Conservation (phyloP, 2,113 vertebrate genomes). For the Psettodes erumei region DNA sequence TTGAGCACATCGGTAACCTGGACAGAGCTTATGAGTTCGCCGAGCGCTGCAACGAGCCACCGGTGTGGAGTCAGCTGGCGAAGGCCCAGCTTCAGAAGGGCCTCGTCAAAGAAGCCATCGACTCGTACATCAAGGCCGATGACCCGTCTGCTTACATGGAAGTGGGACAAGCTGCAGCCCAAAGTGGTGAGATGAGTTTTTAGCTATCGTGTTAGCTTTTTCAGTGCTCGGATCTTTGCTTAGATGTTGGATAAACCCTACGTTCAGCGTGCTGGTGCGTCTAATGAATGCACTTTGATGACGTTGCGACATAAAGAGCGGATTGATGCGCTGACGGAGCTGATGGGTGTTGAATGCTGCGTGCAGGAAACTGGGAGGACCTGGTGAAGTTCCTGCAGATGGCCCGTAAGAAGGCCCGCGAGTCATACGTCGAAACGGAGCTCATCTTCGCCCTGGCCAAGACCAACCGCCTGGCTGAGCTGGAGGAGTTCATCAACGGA, state of each 20-base stretch:
- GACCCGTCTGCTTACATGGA: slow-evolving; percentile 99
- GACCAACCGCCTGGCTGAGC: slow-evolving; percentile 96
- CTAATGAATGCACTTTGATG: not conserved
- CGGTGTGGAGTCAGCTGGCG: slow-evolving; percentile 98
- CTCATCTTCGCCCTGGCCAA: slow-evolving; percentile 98
- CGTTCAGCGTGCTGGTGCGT: not conserved
- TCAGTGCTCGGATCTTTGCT: not conserved
- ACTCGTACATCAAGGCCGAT: slow-evolving; percentile 99
- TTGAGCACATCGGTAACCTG: slow-evolving; percentile 98
- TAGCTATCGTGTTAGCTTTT: not conserved
- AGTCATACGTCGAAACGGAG: slow-evolving; percentile 97
- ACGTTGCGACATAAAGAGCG: not conserved
- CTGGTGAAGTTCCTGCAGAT: slow-evolving; percentile 98
- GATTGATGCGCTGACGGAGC: not conserved
- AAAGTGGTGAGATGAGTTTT: slow-evolving; percentile 87
- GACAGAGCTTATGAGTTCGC: slow-evolving; percentile 98
- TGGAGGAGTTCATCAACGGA: slow-evolving; percentile 98
- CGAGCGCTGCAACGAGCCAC: slow-evolving; percentile 98
- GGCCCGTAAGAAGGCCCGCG: slow-evolving; percentile 97
- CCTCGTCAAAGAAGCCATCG: slow-evolving; percentile 98
- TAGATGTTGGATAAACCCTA: not conserved
- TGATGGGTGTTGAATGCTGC: slow-evolving; percentile 14
- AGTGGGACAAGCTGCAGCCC: slow-evolving; percentile 97
- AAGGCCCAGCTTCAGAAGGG: slow-evolving; percentile 98
- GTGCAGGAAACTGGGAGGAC: slow-evolving; percentile 97